These are phyloP conservation scores for Pterophyllum scalare DNA, from an alignment of 2,113 vertebrate species.

Conservation along the genomic window DNA sequence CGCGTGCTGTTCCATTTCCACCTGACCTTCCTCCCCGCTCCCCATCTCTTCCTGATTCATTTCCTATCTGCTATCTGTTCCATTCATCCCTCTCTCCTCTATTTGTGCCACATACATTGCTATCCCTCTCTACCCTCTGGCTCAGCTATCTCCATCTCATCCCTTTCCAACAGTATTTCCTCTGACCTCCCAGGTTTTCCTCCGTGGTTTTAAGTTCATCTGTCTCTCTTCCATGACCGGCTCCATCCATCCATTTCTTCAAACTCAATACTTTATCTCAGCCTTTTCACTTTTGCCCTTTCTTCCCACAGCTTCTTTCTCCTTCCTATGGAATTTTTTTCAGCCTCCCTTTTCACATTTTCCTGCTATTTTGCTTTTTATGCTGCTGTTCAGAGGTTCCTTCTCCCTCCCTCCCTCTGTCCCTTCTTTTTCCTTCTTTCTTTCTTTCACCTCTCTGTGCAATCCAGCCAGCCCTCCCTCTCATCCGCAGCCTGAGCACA, in stretches of 20 bases:
- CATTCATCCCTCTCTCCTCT: constrained; percentile 59
- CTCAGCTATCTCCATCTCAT: constrained; percentile 27
- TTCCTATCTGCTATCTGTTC: constrained; percentile 50
- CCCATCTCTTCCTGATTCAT: constrained; percentile 70
- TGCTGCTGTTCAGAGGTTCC: constrained; percentile 3
- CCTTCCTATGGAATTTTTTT: background rate
- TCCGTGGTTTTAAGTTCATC: constrained; percentile 1
- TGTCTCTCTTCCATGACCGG: constrained; percentile 19
- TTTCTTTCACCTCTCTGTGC: constrained; percentile 45
- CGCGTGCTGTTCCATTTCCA: constrained; percentile 72
- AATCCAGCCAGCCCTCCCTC: constrained; percentile 72
- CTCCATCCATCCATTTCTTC: background rate
- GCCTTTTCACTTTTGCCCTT: constrained; percentile 22
- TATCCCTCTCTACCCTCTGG: constrained; percentile 32
- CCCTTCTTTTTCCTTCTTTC: constrained; percentile 14
- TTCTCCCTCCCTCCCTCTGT: background rate
- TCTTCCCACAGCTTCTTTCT: background rate
- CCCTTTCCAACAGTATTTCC: constrained; percentile 51
- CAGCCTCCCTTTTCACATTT: background rate
- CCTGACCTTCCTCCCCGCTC: constrained; percentile 63
- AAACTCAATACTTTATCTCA: constrained; percentile 3
- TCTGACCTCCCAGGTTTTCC: constrained; percentile 34
- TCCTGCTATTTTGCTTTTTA: constrained; percentile 26
- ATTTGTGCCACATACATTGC: constrained; percentile 39
- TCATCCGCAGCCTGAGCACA: constrained; percentile 81